Evolutionary conservation across 2,888 invertebrate species (phyloP).

Genomic region (Slavum lentiscoides): DNA sequence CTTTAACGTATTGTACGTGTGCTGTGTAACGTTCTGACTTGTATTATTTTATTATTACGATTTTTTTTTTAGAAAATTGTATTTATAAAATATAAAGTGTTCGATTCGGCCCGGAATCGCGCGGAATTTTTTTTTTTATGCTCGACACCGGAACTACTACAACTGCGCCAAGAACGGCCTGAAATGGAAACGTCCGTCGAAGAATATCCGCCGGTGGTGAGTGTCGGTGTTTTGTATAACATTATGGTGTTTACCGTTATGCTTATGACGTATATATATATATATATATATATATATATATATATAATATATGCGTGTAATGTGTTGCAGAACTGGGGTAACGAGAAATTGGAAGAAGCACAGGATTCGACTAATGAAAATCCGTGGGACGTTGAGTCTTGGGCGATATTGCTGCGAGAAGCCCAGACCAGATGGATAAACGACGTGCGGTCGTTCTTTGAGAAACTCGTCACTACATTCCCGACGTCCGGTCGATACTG

Average conservation of each 20-base stretch:
- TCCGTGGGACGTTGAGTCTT: slow-evolving; percentile 94
- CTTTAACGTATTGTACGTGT: too few relatives aligned
- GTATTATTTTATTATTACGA: too few relatives aligned
- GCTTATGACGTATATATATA: neutral
- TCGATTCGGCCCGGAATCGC: neutral
- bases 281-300: neutral
- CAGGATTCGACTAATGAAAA: slow-evolving; percentile 85
- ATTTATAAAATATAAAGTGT: neutral
- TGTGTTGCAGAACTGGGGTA: slow-evolving; percentile 77
- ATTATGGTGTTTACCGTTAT: neutral
- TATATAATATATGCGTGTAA: neutral
- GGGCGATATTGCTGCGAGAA: slow-evolving; percentile 94
- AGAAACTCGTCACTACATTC: slow-evolving; percentile 90
- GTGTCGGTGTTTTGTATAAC: neutral
- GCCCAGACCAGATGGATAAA: slow-evolving; percentile 85
- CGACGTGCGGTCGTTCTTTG: slow-evolving; percentile 89
- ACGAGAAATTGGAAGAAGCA: slow-evolving; percentile 79
- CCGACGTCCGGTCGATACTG: slow-evolving; percentile 97
- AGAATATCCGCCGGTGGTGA: slow-evolving; percentile 48
- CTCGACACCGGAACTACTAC: neutral
- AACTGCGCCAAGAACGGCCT: neutral
- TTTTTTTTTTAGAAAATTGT: too few relatives aligned
- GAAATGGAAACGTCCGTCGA: slow-evolving; percentile 26
- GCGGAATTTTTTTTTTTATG: neutral
- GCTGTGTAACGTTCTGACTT: too few relatives aligned